phyloP scores from a whole-genome alignment of 1,140 invertebrate species.

The Papilio machaon region DNA sequence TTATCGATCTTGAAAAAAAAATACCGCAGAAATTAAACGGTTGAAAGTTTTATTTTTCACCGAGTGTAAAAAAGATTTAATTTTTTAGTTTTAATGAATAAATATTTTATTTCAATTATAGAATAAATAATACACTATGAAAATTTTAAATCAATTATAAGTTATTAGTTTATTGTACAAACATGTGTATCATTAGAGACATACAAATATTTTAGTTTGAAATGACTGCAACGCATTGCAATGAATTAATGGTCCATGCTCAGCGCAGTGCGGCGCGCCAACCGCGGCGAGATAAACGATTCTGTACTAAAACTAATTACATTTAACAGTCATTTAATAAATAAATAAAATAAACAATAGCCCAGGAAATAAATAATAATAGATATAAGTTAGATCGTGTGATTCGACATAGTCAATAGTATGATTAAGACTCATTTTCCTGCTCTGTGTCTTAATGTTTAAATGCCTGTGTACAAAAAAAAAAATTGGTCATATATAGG shows the following conservation, averaged over 20 bases:
- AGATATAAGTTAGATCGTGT: background rate
- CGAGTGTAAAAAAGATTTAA: no score
- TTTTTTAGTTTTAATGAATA: no score
- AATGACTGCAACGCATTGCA: background rate
- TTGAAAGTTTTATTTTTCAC: no score
- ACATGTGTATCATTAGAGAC: background rate
- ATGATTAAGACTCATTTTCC: no score
- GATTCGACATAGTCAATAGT: background rate
- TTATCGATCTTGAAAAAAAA: no score
- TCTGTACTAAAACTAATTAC: conserved; percentile 12
- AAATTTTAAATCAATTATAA: background rate
- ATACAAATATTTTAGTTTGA: background rate
- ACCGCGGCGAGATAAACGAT: conserved; percentile 15
- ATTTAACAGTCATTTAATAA: background rate
- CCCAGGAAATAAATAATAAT: no score
- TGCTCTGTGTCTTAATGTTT: no score
- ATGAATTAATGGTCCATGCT: background rate
- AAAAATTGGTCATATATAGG: no score
- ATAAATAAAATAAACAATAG: background rate
- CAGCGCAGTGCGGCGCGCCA: conserved; percentile 2
- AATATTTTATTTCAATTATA: no score
- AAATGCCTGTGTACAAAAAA: no score
- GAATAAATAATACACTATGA: no score
- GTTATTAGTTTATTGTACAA: background rate
- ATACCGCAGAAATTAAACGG: no score